A percentile compares a stretch with the other conserved stretches of the same genome.
These are phyloP conservation scores for Hetaerina titia DNA, from an alignment of 2,888 invertebrate species.

Conservation along the genomic window DNA sequence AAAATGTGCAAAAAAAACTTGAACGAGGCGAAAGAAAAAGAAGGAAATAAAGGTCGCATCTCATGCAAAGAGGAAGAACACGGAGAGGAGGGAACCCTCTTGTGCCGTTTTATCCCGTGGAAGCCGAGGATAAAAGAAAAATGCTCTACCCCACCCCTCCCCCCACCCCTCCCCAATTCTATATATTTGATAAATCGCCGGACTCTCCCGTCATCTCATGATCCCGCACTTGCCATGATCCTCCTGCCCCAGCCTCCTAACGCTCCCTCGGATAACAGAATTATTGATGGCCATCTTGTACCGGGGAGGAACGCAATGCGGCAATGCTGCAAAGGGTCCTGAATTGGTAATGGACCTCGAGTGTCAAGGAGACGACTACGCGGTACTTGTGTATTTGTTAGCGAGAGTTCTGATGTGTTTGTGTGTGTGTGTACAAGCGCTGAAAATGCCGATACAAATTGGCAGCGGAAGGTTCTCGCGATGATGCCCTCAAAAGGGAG, in stretches of 20 bases:
- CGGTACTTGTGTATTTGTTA: not conserved
- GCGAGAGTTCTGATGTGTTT: not conserved
- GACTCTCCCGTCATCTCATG: not conserved
- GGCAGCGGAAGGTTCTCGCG: not conserved
- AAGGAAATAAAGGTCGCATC: not conserved
- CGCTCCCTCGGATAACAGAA: not conserved
- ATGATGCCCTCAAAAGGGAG: not conserved
- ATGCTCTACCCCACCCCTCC: not conserved
- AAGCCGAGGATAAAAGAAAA: conserved; percentile 30
- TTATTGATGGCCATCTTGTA: conserved; percentile 48
- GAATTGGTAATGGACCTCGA: not conserved
- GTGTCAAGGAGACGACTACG: not conserved
- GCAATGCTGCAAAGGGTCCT: conserved; percentile 2
- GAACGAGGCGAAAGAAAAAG: not conserved
- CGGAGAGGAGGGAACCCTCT: not conserved
- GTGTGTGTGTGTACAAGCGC: not conserved
- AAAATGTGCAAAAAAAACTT: not conserved
- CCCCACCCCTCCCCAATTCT: not conserved
- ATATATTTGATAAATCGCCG: conserved; percentile 41
- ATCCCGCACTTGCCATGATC: not conserved
- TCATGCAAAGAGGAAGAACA: not conserved
- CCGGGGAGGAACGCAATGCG: conserved; percentile 16
- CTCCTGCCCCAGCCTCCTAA: not conserved
- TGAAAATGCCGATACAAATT: not conserved
- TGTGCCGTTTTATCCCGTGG: not conserved